Evolutionary conservation across 2,888 invertebrate species (phyloP).

Genomic region (Netelia fuscicornis): DNA sequence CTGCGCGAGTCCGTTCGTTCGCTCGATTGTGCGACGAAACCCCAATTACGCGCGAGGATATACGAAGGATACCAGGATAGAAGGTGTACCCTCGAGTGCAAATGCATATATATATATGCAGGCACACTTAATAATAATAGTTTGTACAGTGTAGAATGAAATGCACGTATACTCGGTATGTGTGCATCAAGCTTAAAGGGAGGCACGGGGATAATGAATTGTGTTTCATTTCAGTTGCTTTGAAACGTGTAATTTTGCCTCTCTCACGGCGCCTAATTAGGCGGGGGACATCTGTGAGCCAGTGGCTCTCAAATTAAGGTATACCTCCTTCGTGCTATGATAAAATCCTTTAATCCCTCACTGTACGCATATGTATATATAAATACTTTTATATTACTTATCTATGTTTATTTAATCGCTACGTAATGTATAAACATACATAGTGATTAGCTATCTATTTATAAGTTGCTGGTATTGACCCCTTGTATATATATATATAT

Average conservation of each 20-base stretch:
- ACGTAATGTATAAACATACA: neutral
- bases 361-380: neutral
- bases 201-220: conserved; percentile 80
- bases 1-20: conserved; percentile 1
- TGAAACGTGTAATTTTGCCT: conserved; percentile 82
- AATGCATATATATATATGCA: neutral
- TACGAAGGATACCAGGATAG: conserved; percentile 9
- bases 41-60: conserved; percentile 60
- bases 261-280: conserved; percentile 80
- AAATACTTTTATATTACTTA: neutral
- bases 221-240: conserved; percentile 82
- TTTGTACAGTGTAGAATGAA: conserved; percentile 6
- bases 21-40: conserved; percentile 59
- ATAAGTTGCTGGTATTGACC: neutral
- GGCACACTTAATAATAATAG: conserved; percentile 3
- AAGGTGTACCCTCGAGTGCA: conserved; percentile 1
- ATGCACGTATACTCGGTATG: conserved; percentile 47
- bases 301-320: conserved; percentile 73
- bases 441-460: neutral
- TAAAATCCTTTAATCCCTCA: neutral
- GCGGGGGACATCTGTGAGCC: conserved; percentile 81
- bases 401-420: neutral
- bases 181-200: conserved; percentile 76
- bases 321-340: neutral
- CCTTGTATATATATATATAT: neutral